Conservation (phyloP, 2,888 invertebrate species). For the Tillus elongatus region DNA sequence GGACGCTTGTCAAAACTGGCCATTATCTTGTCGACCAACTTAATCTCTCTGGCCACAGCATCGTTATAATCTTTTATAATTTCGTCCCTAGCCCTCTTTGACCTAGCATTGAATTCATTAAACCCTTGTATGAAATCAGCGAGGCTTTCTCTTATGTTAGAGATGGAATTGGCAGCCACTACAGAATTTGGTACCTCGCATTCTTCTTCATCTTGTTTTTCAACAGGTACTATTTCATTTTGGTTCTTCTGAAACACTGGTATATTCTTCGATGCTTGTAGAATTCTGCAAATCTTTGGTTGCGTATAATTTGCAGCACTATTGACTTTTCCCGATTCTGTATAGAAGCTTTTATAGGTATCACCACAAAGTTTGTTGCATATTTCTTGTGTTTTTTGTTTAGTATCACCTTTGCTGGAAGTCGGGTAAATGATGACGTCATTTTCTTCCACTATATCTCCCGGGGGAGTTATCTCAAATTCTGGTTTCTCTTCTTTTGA, state of each 20-base stretch:
- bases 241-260: slow-evolving; percentile 22
- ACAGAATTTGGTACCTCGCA: slow-evolving; percentile 18
- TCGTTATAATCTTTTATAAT: slow-evolving; percentile 31
- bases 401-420: background rate
- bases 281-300: slow-evolving; percentile 21
- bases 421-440: slow-evolving; percentile 19
- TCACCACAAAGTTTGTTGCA: slow-evolving; percentile 13
- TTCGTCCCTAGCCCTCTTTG: slow-evolving; percentile 21
- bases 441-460: slow-evolving; percentile 23
- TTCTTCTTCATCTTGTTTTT: slow-evolving; percentile 11
- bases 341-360: slow-evolving; percentile 22
- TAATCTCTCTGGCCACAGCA: slow-evolving; percentile 26
- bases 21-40: slow-evolving; percentile 7
- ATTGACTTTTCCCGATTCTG: slow-evolving; percentile 14
- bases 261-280: slow-evolving; percentile 25
- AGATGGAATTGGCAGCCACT: slow-evolving; percentile 25
- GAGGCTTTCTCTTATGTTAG: slow-evolving; percentile 23
- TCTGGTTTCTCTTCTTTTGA: slow-evolving; percentile 18
- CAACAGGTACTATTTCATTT: slow-evolving; percentile 14
- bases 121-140: slow-evolving; percentile 20
- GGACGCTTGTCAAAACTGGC: background rate
- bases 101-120: slow-evolving; percentile 21
- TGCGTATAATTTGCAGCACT: slow-evolving; percentile 16
- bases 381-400: slow-evolving; percentile 10
- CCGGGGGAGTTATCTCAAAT: slow-evolving; percentile 23